Evolutionary conservation across 2,113 vertebrate genomes (phyloP), one percentile per base, ranked within the genome.

Genomic region (Prietella phreatophila): DNA sequence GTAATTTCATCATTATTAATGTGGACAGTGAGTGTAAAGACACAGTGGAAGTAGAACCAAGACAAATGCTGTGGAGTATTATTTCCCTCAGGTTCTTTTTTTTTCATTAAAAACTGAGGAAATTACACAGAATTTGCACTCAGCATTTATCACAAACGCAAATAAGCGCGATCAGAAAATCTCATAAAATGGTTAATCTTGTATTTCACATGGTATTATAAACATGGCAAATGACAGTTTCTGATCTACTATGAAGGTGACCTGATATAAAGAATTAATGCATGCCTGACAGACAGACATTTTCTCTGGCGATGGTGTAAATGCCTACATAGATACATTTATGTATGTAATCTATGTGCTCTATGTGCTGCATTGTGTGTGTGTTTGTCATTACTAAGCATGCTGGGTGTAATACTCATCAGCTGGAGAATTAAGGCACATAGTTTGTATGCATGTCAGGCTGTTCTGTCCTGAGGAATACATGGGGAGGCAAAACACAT

Each of bases 371-470:
- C 55, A 27, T 56, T 73, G 30, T 53, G 50, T 87, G 67, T 56
- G 67, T 56, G 67, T 36, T 1, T 56, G 67, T 84, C 87, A 15
- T n/a, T 76, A 83, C 53, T 15, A 17, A 86, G 60, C n/a, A 50
- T 36, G 55, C 67, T 84, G 73, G 84, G 83, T 42, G 61, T 85
- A 82, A 56, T 67, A 42, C 71, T 87, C 50, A 85, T 88, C 84
- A 90, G 82, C 83, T 83, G 78, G 53, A 25, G 39, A 85, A 87
- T 86, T 84, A 89, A 89, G 76, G 79, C n/a, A n/a, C n/a, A 33
- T 30, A 47, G 60, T 84, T 84, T 67, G 56, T 81, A 75, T 84
- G 75, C 50, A 87, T 83, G 83, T 87, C 89, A 56, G 65, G 65
- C 39, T 65, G 65, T 87, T 84, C 78, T 88, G 83, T 53, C 80